Conservation (phyloP, 2,113 vertebrate genomes). For the Vulpes ferrilata region DNA sequence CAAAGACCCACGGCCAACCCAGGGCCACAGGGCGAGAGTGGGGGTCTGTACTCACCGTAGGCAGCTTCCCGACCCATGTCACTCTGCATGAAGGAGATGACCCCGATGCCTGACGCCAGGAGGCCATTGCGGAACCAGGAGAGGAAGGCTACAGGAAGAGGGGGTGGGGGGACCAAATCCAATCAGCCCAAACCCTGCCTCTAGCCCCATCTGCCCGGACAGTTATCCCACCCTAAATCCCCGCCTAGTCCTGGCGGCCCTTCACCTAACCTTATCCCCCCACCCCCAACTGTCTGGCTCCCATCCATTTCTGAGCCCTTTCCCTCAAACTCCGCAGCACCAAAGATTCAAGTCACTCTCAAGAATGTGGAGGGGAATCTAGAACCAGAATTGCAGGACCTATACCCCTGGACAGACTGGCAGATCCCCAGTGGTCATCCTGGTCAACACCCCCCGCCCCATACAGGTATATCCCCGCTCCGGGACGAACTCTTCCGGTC, state of each 20-base stretch:
- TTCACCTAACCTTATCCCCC: not conserved
- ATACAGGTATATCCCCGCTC: not conserved
- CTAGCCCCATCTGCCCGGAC: accelerated
- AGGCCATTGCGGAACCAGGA: slow-evolving; percentile 96
- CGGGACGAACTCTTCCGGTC: not conserved
- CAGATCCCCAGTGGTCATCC: not conserved
- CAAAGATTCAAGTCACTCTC: not conserved
- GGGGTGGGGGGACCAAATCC: not conserved
- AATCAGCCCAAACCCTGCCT: not conserved
- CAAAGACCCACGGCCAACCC: not conserved
- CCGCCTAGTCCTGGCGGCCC: too few species aligned
- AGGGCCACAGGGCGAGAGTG: not conserved
- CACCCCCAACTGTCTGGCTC: not conserved
- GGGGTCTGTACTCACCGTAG: slow-evolving; percentile 87
- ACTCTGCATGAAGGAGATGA: slow-evolving; percentile 94
- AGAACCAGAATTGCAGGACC: not conserved
- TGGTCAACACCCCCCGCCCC: not conserved
- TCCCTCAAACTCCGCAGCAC: not conserved
- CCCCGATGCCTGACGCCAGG: slow-evolving; percentile 93
- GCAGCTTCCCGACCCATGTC: slow-evolving; percentile 93
- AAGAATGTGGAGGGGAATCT: not conserved
- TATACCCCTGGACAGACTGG: not conserved
- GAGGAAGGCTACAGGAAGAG: slow-evolving; percentile 89
- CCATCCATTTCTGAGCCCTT: not conserved
- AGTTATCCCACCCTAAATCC: not conserved